These are phyloP conservation scores for Lophura nycthemera DNA, from an alignment of 2,113 vertebrate genomes.

Conservation along the genomic window DNA sequence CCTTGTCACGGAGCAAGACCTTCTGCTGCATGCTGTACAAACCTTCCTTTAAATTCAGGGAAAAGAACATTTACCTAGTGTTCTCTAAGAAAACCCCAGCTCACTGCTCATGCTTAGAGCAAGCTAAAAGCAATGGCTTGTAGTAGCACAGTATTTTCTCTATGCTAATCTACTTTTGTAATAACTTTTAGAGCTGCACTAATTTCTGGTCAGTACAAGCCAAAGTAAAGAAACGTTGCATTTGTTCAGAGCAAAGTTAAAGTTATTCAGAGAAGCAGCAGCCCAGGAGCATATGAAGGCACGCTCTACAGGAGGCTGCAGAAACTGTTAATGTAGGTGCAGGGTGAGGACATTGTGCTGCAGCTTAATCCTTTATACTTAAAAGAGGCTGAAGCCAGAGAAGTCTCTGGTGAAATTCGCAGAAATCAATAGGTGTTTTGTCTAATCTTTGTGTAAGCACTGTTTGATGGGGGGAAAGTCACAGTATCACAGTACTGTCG, in stretches of 20 bases:
- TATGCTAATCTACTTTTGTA: not conserved
- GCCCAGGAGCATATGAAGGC: fast-evolving
- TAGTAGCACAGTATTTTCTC: not conserved
- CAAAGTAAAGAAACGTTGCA: not conserved
- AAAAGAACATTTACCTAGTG: not conserved
- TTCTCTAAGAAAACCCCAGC: not conserved
- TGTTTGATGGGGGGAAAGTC: not conserved
- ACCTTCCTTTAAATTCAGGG: not conserved
- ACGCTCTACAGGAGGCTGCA: not conserved
- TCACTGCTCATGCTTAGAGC: not conserved
- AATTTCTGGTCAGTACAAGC: not conserved
- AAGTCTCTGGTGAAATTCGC: not conserved
- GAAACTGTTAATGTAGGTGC: not conserved
- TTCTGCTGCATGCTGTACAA: not conserved
- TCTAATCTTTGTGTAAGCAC: not conserved
- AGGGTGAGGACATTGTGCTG: not conserved
- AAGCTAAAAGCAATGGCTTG: not conserved
- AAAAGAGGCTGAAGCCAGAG: not conserved
- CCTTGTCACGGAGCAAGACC: not conserved
- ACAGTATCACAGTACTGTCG: not conserved
- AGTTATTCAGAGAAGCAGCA: not conserved
- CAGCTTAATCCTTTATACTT: not conserved
- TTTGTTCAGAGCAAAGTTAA: not conserved
- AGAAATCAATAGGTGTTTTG: not conserved
- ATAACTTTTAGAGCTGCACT: not conserved